Percentiles rank a stretch among this genome's conserved stretches.
phyloP scores from a whole-genome alignment of 1,140 invertebrate species.

The Trypoxylus dichotomus region DNA sequence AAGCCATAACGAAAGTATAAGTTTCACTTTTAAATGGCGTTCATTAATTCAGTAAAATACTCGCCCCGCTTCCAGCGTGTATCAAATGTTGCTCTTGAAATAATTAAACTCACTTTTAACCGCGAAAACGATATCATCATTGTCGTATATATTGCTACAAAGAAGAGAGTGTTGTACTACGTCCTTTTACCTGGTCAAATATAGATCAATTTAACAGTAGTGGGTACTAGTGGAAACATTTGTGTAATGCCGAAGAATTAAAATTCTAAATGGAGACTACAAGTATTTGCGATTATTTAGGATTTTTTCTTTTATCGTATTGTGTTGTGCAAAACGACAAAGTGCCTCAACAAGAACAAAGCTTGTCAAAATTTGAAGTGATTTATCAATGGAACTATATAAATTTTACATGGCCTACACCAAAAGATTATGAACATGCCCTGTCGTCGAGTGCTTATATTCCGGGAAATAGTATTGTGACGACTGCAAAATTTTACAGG shows the following conservation, averaged over 20 bases:
- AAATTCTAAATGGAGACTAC: neutral
- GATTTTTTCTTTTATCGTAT: constrained; percentile 37
- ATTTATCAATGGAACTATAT: constrained; percentile 52
- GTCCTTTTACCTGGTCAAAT: neutral
- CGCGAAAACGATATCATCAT: neutral
- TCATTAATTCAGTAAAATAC: neutral
- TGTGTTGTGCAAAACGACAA: constrained; percentile 28
- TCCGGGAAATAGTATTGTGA: constrained; percentile 51
- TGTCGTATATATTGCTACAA: neutral
- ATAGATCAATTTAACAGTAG: neutral
- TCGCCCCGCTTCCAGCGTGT: neutral
- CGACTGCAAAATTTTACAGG: constrained; percentile 52
- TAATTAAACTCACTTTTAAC: neutral
- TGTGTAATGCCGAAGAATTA: neutral
- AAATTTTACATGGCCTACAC: constrained; percentile 52
- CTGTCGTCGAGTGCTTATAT: constrained; percentile 45
- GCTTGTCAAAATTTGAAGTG: constrained; percentile 36
- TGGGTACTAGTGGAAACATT: neutral
- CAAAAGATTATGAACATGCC: constrained; percentile 42
- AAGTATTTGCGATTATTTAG: constrained; percentile 37
- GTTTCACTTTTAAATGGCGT: neutral
- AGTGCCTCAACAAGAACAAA: neutral
- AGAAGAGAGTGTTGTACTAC: neutral
- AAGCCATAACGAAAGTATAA: no score
- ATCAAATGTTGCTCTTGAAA: neutral